Base-by-base conservation (phyloP, 2,888 invertebrate genomes). In the Drosophila pseudotakahashii region DNA sequence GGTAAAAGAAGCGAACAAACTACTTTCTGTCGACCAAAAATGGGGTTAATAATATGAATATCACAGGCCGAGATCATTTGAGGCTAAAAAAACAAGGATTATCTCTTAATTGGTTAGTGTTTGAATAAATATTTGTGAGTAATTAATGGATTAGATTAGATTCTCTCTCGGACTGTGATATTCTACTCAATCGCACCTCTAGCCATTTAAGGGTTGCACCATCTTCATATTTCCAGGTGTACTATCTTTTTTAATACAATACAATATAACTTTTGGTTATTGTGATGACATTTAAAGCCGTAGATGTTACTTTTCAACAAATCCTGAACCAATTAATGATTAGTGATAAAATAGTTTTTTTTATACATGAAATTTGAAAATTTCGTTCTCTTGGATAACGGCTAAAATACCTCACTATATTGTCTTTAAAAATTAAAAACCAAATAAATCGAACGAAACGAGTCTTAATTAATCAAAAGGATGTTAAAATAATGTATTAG, bases 401-500 rank as follows among this genome's bases (percentile, higher is more conserved):
- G 32, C 32, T 34, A 16, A 48, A 48, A 34, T 48, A 34, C 48
- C 16, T 48, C 34, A 34, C 32, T 26, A 6, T 1, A 6, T 19
- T 19, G 11, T 30, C 3, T 32, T 32, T 23, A 26, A 26, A 7
- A 23, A 26, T 9, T 11, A 19, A 26, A 42, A 19, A 42, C 11
- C 10, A 23, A 44, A 48, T 9, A 45, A 9, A 34, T 48, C 10
- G 11, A 48, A 48, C 16, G 3, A 34, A 48, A 48, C 13, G 7
- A 16, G 9, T 26, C 26, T 42, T 26, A 48, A 48, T 13, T 34
- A 13, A 48, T 32, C 7, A 34, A 48, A 16, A 16, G 47, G 7
- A 32, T 48, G 32, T 48, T 13, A 7, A 48, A 48, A 34, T 48
- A 34, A 48, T 34, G 16, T 48, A 16, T 48, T 48, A 32, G 48